Conservation (phyloP, 2,797 vertebrate genomes). For the Chaetophractus vellerosus region DNA sequence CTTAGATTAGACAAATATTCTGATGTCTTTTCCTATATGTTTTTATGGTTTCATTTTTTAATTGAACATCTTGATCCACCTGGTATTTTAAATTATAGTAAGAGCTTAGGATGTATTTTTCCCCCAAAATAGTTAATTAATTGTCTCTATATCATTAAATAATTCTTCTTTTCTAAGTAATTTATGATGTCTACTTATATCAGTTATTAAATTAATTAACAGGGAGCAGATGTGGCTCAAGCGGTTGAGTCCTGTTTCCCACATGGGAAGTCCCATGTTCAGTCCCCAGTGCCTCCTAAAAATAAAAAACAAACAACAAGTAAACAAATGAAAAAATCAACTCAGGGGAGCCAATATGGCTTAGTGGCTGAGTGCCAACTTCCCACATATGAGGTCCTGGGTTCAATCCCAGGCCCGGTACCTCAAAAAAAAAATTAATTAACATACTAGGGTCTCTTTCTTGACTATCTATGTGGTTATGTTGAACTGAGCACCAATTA, state of each 20-base stretch:
- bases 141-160: conserved; percentile 53
- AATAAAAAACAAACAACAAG: too few species aligned
- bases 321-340: too few species aligned
- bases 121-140: conserved; percentile 43
- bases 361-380: too few species aligned
- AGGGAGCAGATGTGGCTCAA: not conserved
- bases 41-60: conserved; percentile 10
- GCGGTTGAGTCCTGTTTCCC: too few species aligned
- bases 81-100: conserved; percentile 51
- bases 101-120: conserved; percentile 37
- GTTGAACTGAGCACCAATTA: conserved; percentile 49
- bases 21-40: not conserved
- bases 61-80: not conserved
- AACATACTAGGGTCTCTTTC: conserved; percentile 35
- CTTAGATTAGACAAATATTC: conserved; percentile 11
- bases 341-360: too few species aligned
- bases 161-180: conserved; percentile 60
- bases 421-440: conserved; percentile 9
- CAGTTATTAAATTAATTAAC: conserved; percentile 63
- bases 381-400: too few species aligned
- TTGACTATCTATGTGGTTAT: not conserved
- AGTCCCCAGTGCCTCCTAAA: too few species aligned
- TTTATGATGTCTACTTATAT: not conserved
- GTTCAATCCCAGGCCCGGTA: too few species aligned
- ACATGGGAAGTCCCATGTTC: too few species aligned